A percentile compares a stretch with the other conserved stretches of the same genome.
Evolutionary conservation across 1,140 invertebrate genomes (phyloP).

Genomic region (Apolygus lucorum): DNA sequence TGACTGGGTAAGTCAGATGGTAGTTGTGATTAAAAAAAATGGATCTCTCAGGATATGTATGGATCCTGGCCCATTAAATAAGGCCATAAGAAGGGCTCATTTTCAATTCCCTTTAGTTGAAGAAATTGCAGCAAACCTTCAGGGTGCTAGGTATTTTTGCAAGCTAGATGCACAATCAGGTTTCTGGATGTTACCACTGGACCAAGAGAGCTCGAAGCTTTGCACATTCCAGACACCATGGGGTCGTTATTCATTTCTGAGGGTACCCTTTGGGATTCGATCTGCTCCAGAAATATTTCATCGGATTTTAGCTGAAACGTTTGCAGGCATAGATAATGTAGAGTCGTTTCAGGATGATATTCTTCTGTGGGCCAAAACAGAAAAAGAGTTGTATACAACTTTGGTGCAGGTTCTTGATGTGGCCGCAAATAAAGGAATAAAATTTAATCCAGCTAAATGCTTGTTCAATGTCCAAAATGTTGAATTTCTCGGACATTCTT

Average conservation of each 20-base stretch:
- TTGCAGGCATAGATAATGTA: conserved; percentile 27
- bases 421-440: conserved; percentile 21
- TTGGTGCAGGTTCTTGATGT: conserved; percentile 15
- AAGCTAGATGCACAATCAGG: conserved; percentile 42
- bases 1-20: conserved; percentile 43
- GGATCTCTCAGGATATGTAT: conserved; percentile 41
- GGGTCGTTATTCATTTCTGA: conserved; percentile 35
- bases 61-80: conserved; percentile 40
- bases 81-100: conserved; percentile 40
- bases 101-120: conserved; percentile 41
- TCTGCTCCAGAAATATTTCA: conserved; percentile 38
- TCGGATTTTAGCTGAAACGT: conserved; percentile 35
- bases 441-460: conserved; percentile 5
- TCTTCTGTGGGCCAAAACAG: conserved; percentile 11
- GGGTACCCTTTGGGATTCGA: conserved; percentile 35
- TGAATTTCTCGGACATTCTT: conserved; percentile 18
- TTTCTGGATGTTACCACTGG: conserved; percentile 42
- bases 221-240: conserved; percentile 40
- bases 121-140: conserved; percentile 39
- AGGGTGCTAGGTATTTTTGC: conserved; percentile 40
- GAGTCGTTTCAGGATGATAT: conserved; percentile 17
- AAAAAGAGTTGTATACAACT: neutral
- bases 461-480: conserved; percentile 5
- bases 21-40: conserved; percentile 36
- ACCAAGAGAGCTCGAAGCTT: conserved; percentile 36